phyloP scores from a whole-genome alignment of 1,140 invertebrate species.

The Luehdorfia chinensis region DNA sequence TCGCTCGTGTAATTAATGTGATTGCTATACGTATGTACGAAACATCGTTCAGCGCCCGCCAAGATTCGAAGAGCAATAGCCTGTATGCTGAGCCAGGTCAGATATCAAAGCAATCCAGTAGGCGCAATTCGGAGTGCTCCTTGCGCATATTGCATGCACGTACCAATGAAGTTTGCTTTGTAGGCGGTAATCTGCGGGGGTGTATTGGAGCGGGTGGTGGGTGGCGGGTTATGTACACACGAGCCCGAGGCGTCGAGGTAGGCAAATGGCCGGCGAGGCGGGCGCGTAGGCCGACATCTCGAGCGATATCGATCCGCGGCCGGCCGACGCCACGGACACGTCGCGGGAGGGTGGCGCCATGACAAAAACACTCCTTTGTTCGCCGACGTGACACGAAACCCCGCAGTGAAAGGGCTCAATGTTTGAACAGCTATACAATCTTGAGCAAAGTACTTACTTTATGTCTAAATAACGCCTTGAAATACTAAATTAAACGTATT shows the following conservation, averaged over 20 bases:
- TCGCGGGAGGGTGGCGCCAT: slow-evolving; percentile 52
- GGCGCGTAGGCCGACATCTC: slow-evolving; percentile 72
- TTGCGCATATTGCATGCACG: slow-evolving; percentile 76
- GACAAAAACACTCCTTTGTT: slow-evolving; percentile 72
- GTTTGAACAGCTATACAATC: slow-evolving; percentile 15
- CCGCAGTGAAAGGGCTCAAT: slow-evolving; percentile 21
- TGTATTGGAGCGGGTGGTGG: slow-evolving; percentile 61
- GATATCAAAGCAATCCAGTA: slow-evolving; percentile 67
- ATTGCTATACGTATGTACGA: too few relatives aligned
- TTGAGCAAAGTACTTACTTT: slow-evolving; percentile 23
- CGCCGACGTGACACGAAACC: slow-evolving; percentile 32
- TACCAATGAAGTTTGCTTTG: slow-evolving; percentile 76
- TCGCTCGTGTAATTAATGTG: too few relatives aligned
- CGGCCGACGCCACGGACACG: slow-evolving; percentile 54
- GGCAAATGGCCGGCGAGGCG: slow-evolving; percentile 70
- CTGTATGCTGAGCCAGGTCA: slow-evolving; percentile 33
- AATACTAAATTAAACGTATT: not conserved
- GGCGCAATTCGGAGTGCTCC: slow-evolving; percentile 64
- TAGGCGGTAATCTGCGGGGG: slow-evolving; percentile 75
- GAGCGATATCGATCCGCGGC: slow-evolving; percentile 69
- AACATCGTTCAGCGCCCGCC: slow-evolving; percentile 21
- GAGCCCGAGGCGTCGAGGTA: slow-evolving; percentile 72
- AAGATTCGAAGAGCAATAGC: slow-evolving; percentile 50
- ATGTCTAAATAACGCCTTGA: not conserved
- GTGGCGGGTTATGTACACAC: slow-evolving; percentile 72